Conservation (phyloP, 2,888 invertebrate genomes). For the Troides oblongomaculatus region DNA sequence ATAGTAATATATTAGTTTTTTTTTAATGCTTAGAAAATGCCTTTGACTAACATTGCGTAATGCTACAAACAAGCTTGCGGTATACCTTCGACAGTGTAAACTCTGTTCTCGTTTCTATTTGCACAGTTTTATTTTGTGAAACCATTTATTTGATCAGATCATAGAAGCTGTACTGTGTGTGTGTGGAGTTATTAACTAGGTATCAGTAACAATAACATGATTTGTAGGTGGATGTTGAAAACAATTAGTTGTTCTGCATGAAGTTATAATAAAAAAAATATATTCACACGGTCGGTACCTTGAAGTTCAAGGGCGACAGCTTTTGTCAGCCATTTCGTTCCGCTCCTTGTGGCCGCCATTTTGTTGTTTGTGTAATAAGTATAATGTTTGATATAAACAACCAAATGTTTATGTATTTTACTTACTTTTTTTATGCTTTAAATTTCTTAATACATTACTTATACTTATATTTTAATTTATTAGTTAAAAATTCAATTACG, state of each 20-base stretch:
- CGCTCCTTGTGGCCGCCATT: neutral
- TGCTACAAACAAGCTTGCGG: neutral
- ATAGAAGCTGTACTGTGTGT: no score
- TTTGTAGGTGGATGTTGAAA: neutral
- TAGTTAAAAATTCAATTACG: no score
- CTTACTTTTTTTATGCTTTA: no score
- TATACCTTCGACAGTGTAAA: slow-evolving; percentile 1
- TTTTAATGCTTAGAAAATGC: no score
- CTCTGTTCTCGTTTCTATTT: neutral
- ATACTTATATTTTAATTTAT: no score
- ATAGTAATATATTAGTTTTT: no score
- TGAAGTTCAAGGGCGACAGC: slow-evolving; percentile 19
- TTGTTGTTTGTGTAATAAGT: neutral
- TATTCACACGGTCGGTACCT: slow-evolving; percentile 14
- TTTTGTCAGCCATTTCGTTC: neutral
- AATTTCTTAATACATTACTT: no score
- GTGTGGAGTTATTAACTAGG: no score
- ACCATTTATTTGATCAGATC: no score
- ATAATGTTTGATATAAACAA: no score
- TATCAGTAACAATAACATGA: no score
- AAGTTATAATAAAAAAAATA: neutral
- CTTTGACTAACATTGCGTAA: neutral
- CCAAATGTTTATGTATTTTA: no score
- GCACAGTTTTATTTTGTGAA: neutral
- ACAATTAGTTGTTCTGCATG: neutral